Conservation (phyloP, 23 tunicate genomes). For the Ciona savignyi region DNA sequence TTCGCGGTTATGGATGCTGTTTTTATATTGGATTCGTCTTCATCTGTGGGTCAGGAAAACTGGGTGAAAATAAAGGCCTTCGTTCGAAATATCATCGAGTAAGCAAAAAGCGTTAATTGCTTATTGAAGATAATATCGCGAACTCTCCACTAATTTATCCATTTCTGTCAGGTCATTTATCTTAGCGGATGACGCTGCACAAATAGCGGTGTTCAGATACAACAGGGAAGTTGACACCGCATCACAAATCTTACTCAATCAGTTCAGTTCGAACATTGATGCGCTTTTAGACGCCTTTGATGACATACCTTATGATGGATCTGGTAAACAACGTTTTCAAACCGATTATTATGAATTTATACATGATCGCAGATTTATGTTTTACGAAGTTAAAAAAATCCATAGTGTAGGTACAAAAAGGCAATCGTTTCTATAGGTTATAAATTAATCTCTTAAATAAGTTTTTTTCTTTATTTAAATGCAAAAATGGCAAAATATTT, state of each 20-base stretch:
- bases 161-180: constrained; percentile 11
- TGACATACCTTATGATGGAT: constrained; percentile 25
- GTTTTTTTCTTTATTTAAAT: too few species aligned
- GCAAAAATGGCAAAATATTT: too few species aligned
- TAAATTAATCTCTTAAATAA: too few species aligned
- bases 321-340: too few species aligned
- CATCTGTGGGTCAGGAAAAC: constrained; percentile 20
- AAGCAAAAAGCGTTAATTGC: too few species aligned
- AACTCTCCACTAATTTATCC: too few species aligned
- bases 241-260: constrained; percentile 27
- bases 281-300: constrained; percentile 36
- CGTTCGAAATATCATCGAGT: constrained; percentile 3
- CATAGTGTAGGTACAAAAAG: too few species aligned
- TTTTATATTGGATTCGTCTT: constrained; percentile 7
- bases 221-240: constrained; percentile 4
- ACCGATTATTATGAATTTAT: too few species aligned
- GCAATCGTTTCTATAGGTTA: too few species aligned
- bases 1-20: constrained; percentile 10
- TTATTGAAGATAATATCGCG: too few species aligned
- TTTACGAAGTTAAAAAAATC: too few species aligned
- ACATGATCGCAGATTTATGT: too few species aligned
- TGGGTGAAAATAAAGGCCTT: constrained; percentile 9
- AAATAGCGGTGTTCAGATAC: constrained; percentile 12
- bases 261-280: constrained; percentile 14
- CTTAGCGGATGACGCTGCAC: neutral